phyloP scores from a whole-genome alignment of 2,797 vertebrate genomes.

The Falco cherrug region DNA sequence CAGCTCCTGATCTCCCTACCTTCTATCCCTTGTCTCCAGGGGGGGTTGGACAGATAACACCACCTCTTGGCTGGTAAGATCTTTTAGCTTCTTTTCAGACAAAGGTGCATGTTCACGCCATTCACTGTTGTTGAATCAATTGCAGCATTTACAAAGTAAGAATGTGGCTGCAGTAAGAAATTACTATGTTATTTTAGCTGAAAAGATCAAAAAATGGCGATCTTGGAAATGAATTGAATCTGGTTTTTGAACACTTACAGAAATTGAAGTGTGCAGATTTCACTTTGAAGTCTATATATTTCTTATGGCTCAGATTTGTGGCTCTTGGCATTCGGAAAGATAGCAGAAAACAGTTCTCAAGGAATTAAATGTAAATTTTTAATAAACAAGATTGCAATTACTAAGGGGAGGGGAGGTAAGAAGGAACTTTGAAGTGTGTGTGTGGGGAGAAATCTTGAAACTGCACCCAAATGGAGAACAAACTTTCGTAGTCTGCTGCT shows the following conservation, averaged over 20 bases:
- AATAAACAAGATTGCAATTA: constrained; percentile 54
- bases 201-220: constrained; percentile 39
- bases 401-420: background rate
- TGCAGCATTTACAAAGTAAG: background rate
- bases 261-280: constrained; percentile 55
- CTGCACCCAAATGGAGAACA: background rate
- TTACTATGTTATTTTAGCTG: constrained; percentile 40
- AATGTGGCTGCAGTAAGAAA: constrained; percentile 8
- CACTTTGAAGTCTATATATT: constrained; percentile 68
- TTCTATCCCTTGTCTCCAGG: constrained; percentile 97
- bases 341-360: constrained; percentile 8
- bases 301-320: constrained; percentile 63
- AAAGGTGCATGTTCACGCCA: background rate
- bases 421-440: constrained; percentile 25
- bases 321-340: constrained; percentile 60
- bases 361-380: constrained; percentile 45
- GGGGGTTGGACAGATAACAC: constrained; percentile 95
- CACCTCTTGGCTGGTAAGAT: constrained; percentile 97
- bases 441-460: background rate
- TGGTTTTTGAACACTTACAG: background rate
- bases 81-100: constrained; percentile 35
- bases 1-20: constrained; percentile 93
- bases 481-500: background rate
- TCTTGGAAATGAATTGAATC: constrained; percentile 57
- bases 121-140: background rate